These are phyloP conservation scores for Mustelus asterias DNA, from an alignment of 2,113 vertebrate species.

Conservation along the genomic window DNA sequence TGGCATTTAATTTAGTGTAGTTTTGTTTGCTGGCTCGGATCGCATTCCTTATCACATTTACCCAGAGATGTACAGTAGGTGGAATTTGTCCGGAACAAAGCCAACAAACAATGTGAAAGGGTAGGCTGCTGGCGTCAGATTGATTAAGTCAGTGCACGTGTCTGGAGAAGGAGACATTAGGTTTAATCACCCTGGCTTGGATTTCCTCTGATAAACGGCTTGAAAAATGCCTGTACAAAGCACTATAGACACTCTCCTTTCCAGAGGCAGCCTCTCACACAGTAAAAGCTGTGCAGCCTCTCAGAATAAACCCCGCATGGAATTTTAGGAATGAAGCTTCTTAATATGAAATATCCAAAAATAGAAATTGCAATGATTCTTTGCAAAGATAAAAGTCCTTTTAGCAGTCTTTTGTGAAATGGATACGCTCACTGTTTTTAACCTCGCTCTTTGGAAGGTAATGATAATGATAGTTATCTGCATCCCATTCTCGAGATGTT, in stretches of 20 bases:
- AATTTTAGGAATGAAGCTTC: neutral
- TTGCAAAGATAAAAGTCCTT: neutral
- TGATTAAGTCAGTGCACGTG: constrained; percentile 67
- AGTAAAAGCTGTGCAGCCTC: neutral
- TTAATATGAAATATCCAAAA: neutral
- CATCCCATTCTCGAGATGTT: neutral
- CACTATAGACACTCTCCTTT: neutral
- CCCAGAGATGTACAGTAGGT: constrained; percentile 47
- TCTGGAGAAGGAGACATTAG: constrained; percentile 59
- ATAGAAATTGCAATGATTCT: constrained; percentile 27
- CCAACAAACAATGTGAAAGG: constrained; percentile 59
- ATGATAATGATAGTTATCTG: neutral
- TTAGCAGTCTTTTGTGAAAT: neutral
- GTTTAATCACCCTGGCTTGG: constrained; percentile 53
- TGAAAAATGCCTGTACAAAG: constrained; percentile 26
- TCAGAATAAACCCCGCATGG: neutral
- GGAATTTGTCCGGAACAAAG: constrained; percentile 58
- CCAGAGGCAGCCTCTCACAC: neutral
- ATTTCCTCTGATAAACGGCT: constrained; percentile 40
- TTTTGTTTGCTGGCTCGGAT: constrained; percentile 43
- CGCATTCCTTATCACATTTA: constrained; percentile 54
- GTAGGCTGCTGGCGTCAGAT: constrained; percentile 58
- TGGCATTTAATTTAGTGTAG: constrained; percentile 49
- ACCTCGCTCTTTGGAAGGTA: neutral
- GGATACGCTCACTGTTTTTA: neutral